These are phyloP conservation scores for Manis javanica DNA, from an alignment of 2,797 vertebrate species.

Conservation along the genomic window DNA sequence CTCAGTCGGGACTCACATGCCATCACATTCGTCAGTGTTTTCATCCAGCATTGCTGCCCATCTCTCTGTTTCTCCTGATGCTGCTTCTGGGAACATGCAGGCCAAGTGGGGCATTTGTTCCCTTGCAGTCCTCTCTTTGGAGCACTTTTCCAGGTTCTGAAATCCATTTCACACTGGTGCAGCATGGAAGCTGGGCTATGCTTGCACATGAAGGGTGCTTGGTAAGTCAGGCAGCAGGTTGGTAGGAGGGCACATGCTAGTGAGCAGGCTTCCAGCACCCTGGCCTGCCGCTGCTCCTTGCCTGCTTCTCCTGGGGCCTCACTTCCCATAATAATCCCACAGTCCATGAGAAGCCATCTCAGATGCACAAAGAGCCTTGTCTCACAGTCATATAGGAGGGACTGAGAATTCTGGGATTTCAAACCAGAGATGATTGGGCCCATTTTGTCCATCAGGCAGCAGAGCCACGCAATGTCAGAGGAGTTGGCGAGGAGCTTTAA, in stretches of 20 bases:
- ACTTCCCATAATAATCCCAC: not conserved
- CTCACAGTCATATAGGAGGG: not conserved
- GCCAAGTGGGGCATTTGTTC: not conserved
- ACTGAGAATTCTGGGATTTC: not conserved
- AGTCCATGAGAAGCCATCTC: not conserved
- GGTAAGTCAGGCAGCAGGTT: not conserved
- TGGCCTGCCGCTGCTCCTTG: fast-evolving
- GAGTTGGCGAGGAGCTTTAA: too few relatives aligned
- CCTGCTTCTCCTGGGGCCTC: not conserved
- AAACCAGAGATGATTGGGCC: not conserved
- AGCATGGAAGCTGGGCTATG: not conserved
- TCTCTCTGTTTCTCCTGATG: fast-evolving
- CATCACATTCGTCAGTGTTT: not conserved
- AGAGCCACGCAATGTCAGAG: not conserved
- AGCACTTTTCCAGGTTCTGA: not conserved
- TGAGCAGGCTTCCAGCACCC: not conserved
- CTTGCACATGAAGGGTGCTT: not conserved
- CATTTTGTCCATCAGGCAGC: not conserved
- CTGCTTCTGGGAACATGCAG: not conserved
- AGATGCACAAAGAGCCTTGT: not conserved
- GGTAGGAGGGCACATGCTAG: not conserved
- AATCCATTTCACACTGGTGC: not conserved
- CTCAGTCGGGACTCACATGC: not conserved
- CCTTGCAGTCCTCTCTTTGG: not conserved
- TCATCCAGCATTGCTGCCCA: not conserved